Evolutionary conservation across 2,888 invertebrate genomes (phyloP).

Genomic region (Hemaris fuciformis): DNA sequence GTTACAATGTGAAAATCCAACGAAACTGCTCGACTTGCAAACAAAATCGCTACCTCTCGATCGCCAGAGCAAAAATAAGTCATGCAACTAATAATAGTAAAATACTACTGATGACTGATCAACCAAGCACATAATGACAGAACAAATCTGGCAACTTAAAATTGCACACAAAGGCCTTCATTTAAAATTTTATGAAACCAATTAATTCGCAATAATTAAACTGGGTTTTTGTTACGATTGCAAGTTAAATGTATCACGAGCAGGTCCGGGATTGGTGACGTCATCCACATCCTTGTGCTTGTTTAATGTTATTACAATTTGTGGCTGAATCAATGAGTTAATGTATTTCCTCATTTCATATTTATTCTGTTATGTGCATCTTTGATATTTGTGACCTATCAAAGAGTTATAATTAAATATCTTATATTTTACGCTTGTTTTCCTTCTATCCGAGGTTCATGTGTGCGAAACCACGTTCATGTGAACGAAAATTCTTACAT

Average conservation of each 20-base stretch:
- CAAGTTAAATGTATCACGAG: not conserved
- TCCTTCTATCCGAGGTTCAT: not conserved
- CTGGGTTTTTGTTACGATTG: not conserved
- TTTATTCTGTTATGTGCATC: not conserved
- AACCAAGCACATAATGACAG: not conserved
- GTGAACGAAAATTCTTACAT: too few relatives aligned
- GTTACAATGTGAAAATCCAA: too few relatives aligned
- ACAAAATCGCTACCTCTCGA: too few relatives aligned
- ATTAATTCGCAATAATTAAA: not conserved
- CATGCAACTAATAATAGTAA: too few relatives aligned
- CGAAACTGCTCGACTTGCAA: too few relatives aligned
- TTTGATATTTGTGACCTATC: not conserved
- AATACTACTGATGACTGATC: too few relatives aligned
- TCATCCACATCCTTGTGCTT: conserved; percentile 5
- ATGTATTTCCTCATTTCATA: not conserved
- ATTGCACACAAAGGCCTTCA: not conserved
- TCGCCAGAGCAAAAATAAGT: too few relatives aligned
- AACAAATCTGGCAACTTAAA: not conserved
- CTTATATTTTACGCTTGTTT: too few relatives aligned
- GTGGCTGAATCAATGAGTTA: not conserved
- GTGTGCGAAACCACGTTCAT: too few relatives aligned
- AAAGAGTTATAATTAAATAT: too few relatives aligned
- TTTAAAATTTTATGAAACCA: not conserved
- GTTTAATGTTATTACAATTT: not conserved
- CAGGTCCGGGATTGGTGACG: conserved; percentile 7